phyloP scores from a whole-genome alignment of 2,113 vertebrate species.

The Zosterops lateralis region DNA sequence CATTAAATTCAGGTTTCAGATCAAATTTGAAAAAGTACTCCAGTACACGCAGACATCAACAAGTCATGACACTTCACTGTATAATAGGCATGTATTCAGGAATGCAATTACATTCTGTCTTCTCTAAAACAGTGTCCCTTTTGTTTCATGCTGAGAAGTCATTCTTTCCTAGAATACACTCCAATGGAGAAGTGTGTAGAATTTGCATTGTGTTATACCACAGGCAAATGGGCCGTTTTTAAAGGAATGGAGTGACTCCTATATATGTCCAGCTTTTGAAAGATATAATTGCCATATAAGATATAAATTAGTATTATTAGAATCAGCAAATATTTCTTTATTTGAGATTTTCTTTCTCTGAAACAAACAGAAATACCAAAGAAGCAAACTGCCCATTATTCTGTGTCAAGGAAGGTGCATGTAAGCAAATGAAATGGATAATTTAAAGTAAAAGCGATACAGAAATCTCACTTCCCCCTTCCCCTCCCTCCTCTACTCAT shows the following conservation, averaged over 20 bases:
- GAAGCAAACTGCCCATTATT: not conserved
- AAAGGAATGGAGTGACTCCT: not conserved
- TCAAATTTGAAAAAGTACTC: not conserved
- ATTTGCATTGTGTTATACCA: not conserved
- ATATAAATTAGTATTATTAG: not conserved
- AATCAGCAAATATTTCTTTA: not conserved
- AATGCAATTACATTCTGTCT: not conserved
- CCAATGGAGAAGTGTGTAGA: not conserved
- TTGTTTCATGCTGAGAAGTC: not conserved
- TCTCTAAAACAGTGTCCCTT: not conserved
- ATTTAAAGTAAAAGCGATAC: slow-evolving; percentile 12
- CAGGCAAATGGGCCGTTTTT: not conserved
- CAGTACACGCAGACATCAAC: not conserved
- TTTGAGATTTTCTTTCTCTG: not conserved
- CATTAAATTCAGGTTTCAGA: not conserved
- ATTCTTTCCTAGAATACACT: not conserved
- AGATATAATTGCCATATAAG: not conserved
- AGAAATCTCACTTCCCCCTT: slow-evolving; percentile 6
- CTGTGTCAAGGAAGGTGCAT: not conserved
- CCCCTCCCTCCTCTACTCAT: not conserved
- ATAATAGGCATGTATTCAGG: not conserved
- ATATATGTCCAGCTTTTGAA: not conserved
- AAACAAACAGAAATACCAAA: not conserved
- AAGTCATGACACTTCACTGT: not conserved
- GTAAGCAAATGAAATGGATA: not conserved